Base-by-base conservation (phyloP, 2,797 vertebrate genomes). In the Cossypha heuglini region DNA sequence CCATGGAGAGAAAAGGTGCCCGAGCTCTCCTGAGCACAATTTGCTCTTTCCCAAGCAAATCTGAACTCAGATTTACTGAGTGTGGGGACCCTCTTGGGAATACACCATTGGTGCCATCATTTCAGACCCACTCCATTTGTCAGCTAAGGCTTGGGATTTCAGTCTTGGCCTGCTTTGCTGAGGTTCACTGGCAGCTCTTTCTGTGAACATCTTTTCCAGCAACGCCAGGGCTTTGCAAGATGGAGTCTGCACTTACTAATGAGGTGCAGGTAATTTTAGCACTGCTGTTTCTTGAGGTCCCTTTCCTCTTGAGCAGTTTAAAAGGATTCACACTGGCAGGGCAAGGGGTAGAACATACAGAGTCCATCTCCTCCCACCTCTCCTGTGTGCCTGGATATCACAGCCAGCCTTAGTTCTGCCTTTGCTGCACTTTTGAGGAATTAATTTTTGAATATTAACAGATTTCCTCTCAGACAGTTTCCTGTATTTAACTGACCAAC, bases 1-100 rank as follows among this genome's bases (percentile, higher is more conserved):
- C 0, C 0, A 3, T 71, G 68, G 0, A 35, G 0, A 35, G 43
- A 58, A 64, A 76, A 76, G 76, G 69, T 55, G 45, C 69, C 51
- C 2, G 0, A 86, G n/a, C 51, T 66, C 68, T 58, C 45, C 64
- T 14, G 15, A 79, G 52, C 24, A 29, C 52, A 25, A 22, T 61
- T 76, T 90, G 73, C 54, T 73, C 49, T 40, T 82, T 81, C 38
- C 40, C 35, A 33, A 76, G 68, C 31, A 79, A 83, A 51, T 3
- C 12, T 25, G 17, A 83, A 62, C 40, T 83, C 68, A 12, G 7
- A 51, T 67, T 28, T 19, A 17, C 12, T 4, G 0, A 0, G 1
- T 29, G 31, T 57, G 16, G 45, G 55, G 42, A 54, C 24, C 25
- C 52, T 63, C 59, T 29, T 1, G 1, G 59, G 37, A 87, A 52